These are phyloP conservation scores for Torymus texanus DNA, from an alignment of 2,888 invertebrate species.

Conservation along the genomic window DNA sequence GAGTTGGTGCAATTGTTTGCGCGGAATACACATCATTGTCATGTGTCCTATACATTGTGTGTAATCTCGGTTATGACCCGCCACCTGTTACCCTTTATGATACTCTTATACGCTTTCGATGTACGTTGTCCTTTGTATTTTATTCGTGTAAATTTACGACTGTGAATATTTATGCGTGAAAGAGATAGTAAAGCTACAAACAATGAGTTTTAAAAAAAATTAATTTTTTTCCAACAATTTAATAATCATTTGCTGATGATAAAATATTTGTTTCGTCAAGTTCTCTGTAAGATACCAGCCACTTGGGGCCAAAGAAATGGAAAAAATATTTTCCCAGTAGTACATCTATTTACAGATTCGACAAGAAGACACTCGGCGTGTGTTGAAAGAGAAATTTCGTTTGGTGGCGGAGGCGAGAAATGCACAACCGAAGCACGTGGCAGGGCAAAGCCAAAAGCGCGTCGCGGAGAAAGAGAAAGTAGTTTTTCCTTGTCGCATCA, in stretches of 20 bases:
- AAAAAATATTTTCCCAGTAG: constrained; percentile 23
- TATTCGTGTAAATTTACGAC: constrained; percentile 16
- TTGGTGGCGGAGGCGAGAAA: constrained; percentile 13
- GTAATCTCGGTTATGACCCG: constrained; percentile 56
- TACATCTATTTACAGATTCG: not conserved
- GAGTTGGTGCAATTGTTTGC: constrained; percentile 51
- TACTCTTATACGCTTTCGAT: constrained; percentile 34
- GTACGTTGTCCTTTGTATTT: constrained; percentile 40
- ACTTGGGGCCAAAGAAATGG: not conserved
- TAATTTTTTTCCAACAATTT: too few relatives aligned
- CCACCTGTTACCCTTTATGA: constrained; percentile 67
- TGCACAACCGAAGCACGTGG: constrained; percentile 28
- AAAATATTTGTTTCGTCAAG: too few relatives aligned
- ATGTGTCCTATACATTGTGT: constrained; percentile 37
- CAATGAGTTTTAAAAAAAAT: too few relatives aligned
- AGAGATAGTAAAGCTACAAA: not conserved
- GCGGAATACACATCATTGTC: constrained; percentile 53
- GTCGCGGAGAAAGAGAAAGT: constrained; percentile 10
- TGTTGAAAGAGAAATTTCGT: constrained; percentile 20
- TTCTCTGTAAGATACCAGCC: too few relatives aligned
- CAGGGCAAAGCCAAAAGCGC: not conserved
- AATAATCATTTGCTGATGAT: too few relatives aligned
- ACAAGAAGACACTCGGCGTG: not conserved
- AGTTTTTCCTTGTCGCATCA: constrained; percentile 25
- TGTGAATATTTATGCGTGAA: constrained; percentile 1